Percentiles rank a stretch among this genome's conserved stretches.
phyloP scores from a whole-genome alignment of 2,888 invertebrate species.

The Uloborus plumipes region DNA sequence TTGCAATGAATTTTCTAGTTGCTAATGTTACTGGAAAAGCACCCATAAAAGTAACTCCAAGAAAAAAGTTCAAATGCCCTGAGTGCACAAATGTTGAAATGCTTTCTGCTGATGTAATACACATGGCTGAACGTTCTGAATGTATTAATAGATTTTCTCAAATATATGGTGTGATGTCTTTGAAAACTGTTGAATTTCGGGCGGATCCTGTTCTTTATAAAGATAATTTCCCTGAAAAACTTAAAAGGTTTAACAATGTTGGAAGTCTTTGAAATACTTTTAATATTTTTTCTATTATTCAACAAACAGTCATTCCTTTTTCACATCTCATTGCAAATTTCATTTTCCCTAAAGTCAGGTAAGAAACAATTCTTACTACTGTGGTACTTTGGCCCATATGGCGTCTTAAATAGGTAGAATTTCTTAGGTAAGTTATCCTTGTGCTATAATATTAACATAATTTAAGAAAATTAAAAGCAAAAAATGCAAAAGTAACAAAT shows the following conservation, averaged over 20 bases:
- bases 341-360: no score
- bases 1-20: constrained; percentile 97
- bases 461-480: no score
- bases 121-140: constrained; percentile 92
- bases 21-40: constrained; percentile 93
- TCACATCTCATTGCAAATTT: no score
- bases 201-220: constrained; percentile 95
- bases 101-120: constrained; percentile 83
- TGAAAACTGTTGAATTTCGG: constrained; percentile 89
- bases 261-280: constrained; percentile 80
- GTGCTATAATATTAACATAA: no score
- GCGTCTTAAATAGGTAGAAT: no score
- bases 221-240: constrained; percentile 85
- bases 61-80: constrained; percentile 97
- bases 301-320: neutral
- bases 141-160: constrained; percentile 87
- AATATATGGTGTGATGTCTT: constrained; percentile 88
- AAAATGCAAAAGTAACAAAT: no score
- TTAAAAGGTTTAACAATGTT: constrained; percentile 89
- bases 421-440: no score
- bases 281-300: neutral
- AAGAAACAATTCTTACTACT: no score
- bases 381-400: no score
- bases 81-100: constrained; percentile 94
- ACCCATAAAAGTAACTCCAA: constrained; percentile 87